Percentiles rank a stretch among this genome's conserved stretches.
Evolutionary conservation across 2,113 vertebrate genomes (phyloP).

Genomic region (Epinephelus cyanopodus): DNA sequence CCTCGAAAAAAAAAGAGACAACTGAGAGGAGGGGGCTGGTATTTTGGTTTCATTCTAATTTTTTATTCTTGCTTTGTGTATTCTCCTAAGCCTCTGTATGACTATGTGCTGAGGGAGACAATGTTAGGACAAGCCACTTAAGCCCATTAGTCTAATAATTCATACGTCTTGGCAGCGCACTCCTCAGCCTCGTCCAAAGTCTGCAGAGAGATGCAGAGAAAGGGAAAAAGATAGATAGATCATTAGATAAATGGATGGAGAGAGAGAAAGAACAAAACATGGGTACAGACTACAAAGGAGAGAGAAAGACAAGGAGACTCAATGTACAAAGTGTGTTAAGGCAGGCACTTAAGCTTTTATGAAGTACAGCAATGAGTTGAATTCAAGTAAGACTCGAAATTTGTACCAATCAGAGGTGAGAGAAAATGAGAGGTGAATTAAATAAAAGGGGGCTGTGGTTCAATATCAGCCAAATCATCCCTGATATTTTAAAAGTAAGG

Average conservation of each 20-base stretch:
- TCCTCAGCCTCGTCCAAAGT: conserved; percentile 68
- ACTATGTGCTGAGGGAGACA: conserved; percentile 68
- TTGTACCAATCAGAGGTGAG: neutral
- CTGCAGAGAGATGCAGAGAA: conserved; percentile 41
- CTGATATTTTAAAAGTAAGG: neutral
- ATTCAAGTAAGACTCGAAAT: neutral
- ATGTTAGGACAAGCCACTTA: conserved; percentile 83
- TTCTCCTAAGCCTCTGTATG: conserved; percentile 66
- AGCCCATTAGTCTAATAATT: conserved; percentile 83
- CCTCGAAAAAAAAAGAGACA: conserved; percentile 57
- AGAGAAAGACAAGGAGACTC: conserved; percentile 16
- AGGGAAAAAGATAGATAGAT: conserved; percentile 38
- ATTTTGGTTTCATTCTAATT: conserved; percentile 66
- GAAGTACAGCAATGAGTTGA: conserved; percentile 25
- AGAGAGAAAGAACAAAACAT: conserved; percentile 21
- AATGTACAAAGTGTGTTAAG: conserved; percentile 17
- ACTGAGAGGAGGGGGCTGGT: conserved; percentile 10
- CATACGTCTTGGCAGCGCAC: conserved; percentile 75
- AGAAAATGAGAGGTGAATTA: neutral
- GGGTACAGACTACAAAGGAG: neutral
- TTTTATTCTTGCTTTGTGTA: conserved; percentile 65
- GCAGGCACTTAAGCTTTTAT: conserved; percentile 3
- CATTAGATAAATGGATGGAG: conserved; percentile 38
- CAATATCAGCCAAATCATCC: neutral
- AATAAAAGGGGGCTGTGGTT: neutral